Evolutionary conservation across 2,797 vertebrate genomes (phyloP), one percentile per base, ranked within the genome.

Genomic region (Fistularia tabacaria): DNA sequence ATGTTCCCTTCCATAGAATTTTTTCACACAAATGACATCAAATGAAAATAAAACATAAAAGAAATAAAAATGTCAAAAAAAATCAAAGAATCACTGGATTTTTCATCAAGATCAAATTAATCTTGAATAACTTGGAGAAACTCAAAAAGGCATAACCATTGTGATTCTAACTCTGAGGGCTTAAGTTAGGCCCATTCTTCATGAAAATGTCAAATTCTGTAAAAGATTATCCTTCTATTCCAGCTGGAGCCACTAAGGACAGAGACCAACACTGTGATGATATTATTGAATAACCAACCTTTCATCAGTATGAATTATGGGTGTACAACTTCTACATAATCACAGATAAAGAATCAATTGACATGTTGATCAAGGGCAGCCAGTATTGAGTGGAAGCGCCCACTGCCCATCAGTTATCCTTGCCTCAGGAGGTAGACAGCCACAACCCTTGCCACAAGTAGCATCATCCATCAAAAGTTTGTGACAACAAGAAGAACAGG

Each of bases 381-480:
- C 7, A 52, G 59, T 85, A 88, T 87, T 77, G 86, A 88, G 82
- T 72, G 57, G 74, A 57, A 74, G 74, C 57, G 9, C 67, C 72
- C 71, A 69, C 77, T 68, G 71, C 70, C 76, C 82, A 88, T 88
- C 83, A 69, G 77, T 87, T 84, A 82, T 78, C 74, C 66, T 55
- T 56, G 77, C 66, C 72, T 86, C 67, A 48, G 78, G 76, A 63
- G 67, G 63, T 54, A 69, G 80, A 84, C 80, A 82, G 76, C 64
- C 69, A 62, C 78, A 59, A 58, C 71, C 76, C 66, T 65, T 46
- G 52, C 15, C 8, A 62, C 65, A 59, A 84, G 77, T 41, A 77
- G 57, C 77, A 46, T 69, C 83, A 87, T 90, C 78, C 79, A 89
- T 89, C 84, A 88, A 84, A 86, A 86, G 77, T 85, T 86, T 80